Conservation (phyloP, 2,888 invertebrate species). For the Drosophila dives region DNA sequence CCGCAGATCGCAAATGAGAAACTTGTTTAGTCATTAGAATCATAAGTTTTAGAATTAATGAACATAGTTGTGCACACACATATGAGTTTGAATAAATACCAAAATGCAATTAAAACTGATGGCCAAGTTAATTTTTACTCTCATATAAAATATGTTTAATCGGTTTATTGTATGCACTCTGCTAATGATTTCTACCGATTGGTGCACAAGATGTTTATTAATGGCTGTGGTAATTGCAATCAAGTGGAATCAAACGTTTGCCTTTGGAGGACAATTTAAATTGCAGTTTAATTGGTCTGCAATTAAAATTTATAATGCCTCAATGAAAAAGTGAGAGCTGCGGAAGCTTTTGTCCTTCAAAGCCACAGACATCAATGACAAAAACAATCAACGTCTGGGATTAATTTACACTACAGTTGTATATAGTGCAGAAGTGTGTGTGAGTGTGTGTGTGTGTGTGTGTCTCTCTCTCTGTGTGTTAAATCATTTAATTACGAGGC, state of each 20-base stretch:
- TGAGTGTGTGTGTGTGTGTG: not conserved
- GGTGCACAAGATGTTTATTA: conserved; percentile 31
- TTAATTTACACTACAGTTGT: conserved; percentile 23
- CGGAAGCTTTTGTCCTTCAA: conserved; percentile 38
- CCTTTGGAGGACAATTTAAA: conserved; percentile 40
- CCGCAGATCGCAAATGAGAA: not conserved
- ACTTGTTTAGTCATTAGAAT: not conserved
- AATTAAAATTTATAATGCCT: conserved; percentile 73
- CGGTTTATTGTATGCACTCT: not conserved
- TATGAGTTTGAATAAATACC: not conserved
- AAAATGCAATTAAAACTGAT: conserved; percentile 27
- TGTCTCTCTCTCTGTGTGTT: not conserved
- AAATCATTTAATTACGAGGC: conserved; percentile 38
- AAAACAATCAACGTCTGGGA: conserved; percentile 23
- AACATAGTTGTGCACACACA: not conserved
- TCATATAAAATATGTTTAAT: not conserved
- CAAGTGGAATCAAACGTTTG: conserved; percentile 38
- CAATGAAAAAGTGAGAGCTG: conserved; percentile 45
- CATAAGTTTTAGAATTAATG: not conserved
- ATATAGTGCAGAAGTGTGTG: not conserved
- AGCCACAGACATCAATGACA: conserved; percentile 17
- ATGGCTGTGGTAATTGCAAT: conserved; percentile 48
- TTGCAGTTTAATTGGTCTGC: conserved; percentile 72
- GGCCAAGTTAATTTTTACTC: conserved; percentile 2
- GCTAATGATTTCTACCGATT: conserved; percentile 19